These are phyloP conservation scores for Entomobrya multifasciata DNA, from an alignment of 2,888 invertebrate species.

Conservation along the genomic window DNA sequence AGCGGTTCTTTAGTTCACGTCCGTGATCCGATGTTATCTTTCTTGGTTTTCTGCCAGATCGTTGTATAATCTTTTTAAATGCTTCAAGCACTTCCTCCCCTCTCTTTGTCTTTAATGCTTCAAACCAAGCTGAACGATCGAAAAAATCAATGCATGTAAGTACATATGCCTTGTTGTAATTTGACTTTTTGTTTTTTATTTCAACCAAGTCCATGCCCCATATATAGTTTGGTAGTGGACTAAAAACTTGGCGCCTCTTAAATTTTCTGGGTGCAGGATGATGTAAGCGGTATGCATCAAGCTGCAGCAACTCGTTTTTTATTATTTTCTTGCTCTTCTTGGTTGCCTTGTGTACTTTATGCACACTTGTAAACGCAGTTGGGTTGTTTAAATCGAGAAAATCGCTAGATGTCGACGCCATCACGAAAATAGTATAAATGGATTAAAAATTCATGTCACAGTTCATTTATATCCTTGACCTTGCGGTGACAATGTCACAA, in stretches of 20 bases:
- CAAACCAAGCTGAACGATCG: conserved; percentile 75
- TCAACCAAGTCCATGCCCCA: conserved; percentile 72
- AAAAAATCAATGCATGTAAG: conserved; percentile 74
- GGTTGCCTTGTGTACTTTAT: conserved; percentile 21
- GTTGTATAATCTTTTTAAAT: conserved; percentile 68
- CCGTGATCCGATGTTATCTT: conserved; percentile 59
- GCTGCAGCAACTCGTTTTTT: background rate
- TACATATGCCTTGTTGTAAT: conserved; percentile 61
- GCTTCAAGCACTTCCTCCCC: conserved; percentile 50
- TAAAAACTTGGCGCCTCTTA: conserved; percentile 50
- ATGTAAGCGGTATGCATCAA: conserved; percentile 80
- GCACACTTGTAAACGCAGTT: conserved; percentile 34
- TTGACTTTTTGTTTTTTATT: conserved; percentile 56
- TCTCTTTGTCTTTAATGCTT: conserved; percentile 67
- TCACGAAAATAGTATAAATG: too few relatives aligned
- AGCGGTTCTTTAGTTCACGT: conserved; percentile 52
- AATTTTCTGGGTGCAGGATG: conserved; percentile 46
- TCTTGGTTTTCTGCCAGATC: conserved; percentile 34
- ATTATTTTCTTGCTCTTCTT: background rate
- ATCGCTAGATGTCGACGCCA: too few relatives aligned
- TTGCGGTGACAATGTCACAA: too few relatives aligned
- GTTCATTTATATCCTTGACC: too few relatives aligned
- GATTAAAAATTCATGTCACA: too few relatives aligned
- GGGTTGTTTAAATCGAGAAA: too few relatives aligned
- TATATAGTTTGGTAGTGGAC: conserved; percentile 56